phyloP scores from a whole-genome alignment of 2,797 vertebrate species.

The Anomalospiza imberbis region DNA sequence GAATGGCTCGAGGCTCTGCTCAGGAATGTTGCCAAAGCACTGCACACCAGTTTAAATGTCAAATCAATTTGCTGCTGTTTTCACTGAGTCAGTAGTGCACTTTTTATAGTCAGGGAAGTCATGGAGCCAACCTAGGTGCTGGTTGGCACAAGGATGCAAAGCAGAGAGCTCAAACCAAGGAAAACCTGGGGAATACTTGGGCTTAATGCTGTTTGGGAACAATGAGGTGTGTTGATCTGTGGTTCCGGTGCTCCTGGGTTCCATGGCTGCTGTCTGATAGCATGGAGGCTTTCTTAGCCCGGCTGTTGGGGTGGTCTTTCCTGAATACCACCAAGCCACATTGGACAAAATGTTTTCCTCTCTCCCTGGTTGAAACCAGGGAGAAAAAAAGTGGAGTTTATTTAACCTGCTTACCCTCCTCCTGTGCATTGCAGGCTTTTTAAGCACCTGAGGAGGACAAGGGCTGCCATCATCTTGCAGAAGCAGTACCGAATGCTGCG shows the following conservation, averaged over 20 bases:
- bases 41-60: slow-evolving; percentile 18
- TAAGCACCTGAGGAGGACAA: slow-evolving; percentile 78
- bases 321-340: not conserved
- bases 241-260: not conserved
- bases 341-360: not conserved
- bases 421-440: slow-evolving; percentile 72
- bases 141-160: accelerated
- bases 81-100: not conserved
- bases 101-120: not conserved
- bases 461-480: slow-evolving; percentile 84
- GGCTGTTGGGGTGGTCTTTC: not conserved
- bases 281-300: not conserved
- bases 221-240: not conserved
- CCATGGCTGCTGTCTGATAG: not conserved
- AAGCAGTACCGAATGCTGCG: slow-evolving; percentile 88
- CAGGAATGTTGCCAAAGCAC: not conserved
- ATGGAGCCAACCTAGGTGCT: not conserved
- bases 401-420: not conserved
- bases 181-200: not conserved
- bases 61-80: not conserved
- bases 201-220: not conserved
- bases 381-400: not conserved
- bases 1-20: not conserved
- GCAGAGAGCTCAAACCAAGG: not conserved
- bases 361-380: not conserved